Evolutionary conservation across 2,888 invertebrate genomes (phyloP).

Genomic region (Cerceris rybyensis): DNA sequence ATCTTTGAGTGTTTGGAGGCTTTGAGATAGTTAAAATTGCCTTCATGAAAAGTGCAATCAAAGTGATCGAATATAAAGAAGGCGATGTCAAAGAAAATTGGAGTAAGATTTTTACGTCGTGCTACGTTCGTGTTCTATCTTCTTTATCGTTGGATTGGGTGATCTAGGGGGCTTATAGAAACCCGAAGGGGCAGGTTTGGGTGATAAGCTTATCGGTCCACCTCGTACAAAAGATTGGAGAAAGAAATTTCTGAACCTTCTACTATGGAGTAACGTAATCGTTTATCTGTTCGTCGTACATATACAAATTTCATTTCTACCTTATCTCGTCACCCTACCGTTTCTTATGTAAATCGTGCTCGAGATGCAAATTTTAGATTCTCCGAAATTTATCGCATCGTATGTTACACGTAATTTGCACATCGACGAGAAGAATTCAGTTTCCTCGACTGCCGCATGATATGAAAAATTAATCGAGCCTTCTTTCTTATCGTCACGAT

Average conservation of each 20-base stretch:
- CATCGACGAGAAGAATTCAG: not conserved
- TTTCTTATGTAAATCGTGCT: too few relatives aligned
- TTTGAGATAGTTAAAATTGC: too few relatives aligned
- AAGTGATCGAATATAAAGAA: not conserved
- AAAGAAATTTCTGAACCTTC: not conserved
- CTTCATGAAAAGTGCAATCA: not conserved
- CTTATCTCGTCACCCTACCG: not conserved
- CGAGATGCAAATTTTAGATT: too few relatives aligned
- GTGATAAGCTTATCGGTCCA: slow-evolving; percentile 41
- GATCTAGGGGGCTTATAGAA: slow-evolving; percentile 27
- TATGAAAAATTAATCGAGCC: not conserved
- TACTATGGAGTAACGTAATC: slow-evolving; percentile 2
- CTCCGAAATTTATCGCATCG: too few relatives aligned
- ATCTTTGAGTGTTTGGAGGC: too few relatives aligned
- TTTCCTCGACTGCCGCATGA: not conserved
- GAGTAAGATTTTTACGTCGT: slow-evolving; percentile 22
- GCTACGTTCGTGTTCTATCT: slow-evolving; percentile 36
- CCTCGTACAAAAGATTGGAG: not conserved
- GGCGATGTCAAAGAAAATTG: not conserved
- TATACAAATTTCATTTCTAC: not conserved
- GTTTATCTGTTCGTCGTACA: not conserved
- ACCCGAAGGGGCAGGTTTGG: slow-evolving; percentile 1
- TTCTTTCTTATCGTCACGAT: not conserved
- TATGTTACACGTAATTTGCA: not conserved
- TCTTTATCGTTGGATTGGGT: slow-evolving; percentile 16